Evolutionary conservation across 2,797 vertebrate genomes (phyloP).

Genomic region (Muscicapa comitata): DNA sequence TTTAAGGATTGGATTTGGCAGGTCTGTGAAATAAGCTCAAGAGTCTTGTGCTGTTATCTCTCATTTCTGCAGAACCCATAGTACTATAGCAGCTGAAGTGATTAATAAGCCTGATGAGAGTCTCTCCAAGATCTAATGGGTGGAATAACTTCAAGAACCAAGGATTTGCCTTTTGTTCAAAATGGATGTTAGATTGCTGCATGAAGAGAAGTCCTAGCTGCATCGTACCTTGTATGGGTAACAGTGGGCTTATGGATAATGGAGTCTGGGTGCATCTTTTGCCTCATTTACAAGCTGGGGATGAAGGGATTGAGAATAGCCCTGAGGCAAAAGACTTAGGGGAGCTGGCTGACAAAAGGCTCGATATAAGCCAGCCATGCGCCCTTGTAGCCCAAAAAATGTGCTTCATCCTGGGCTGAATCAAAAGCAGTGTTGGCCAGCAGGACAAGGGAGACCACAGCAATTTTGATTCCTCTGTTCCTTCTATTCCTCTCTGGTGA

Average conservation of each 20-base stretch:
- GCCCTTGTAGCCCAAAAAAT: not conserved
- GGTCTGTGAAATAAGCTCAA: not conserved
- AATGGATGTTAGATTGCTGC: not conserved
- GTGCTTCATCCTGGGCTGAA: accelerated
- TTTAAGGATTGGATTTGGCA: not conserved
- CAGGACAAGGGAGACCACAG: accelerated
- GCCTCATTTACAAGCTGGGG: not conserved
- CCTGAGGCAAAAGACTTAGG: not conserved
- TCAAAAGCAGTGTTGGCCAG: not conserved
- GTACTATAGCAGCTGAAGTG: not conserved
- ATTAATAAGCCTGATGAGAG: not conserved
- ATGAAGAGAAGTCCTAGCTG: not conserved
- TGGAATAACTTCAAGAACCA: not conserved
- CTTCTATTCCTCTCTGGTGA: not conserved
- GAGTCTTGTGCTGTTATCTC: not conserved
- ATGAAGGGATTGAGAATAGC: not conserved
- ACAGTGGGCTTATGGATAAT: not conserved
- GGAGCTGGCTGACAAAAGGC: not conserved
- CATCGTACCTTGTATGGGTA: accelerated
- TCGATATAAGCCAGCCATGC: accelerated
- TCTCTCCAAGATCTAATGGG: not conserved
- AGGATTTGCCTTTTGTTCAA: not conserved
- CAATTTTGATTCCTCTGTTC: not conserved
- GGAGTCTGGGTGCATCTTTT: not conserved
- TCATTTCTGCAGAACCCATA: not conserved